Evolutionary conservation across 2,888 invertebrate species (phyloP).

Genomic region (Drosophila anomalata): DNA sequence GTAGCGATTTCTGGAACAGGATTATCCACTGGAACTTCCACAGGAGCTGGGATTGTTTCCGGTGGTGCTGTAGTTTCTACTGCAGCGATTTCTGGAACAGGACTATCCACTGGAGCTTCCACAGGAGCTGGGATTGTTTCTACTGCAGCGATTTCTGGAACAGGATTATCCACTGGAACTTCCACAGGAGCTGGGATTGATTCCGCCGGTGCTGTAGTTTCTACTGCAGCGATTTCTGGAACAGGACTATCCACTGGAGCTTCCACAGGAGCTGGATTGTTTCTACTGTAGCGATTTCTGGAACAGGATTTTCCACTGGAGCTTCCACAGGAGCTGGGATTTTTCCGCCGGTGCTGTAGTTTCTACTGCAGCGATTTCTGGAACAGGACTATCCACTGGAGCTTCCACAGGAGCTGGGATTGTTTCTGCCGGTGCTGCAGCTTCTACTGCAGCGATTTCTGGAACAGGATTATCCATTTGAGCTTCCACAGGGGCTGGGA

Average conservation of each 20-base stretch:
- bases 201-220: not conserved
- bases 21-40: not conserved
- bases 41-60: not conserved
- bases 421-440: not conserved
- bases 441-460: not conserved
- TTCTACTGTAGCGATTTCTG: not conserved
- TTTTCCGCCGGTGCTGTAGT: not conserved
- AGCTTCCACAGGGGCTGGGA: not conserved
- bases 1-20: no score
- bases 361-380: not conserved
- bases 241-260: not conserved
- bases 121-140: not conserved
- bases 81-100: not conserved
- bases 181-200: not conserved
- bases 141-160: not conserved
- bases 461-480: not conserved
- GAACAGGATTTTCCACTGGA: not conserved
- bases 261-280: not conserved
- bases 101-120: not conserved
- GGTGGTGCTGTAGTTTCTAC: not conserved
- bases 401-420: not conserved
- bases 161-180: not conserved
- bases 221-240: not conserved
- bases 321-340: not conserved
- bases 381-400: not conserved